Percentiles rank a stretch among this genome's conserved stretches.
These are phyloP conservation scores for Orientallactaga bullata DNA, from an alignment of 2,113 vertebrate genomes.

Conservation along the genomic window DNA sequence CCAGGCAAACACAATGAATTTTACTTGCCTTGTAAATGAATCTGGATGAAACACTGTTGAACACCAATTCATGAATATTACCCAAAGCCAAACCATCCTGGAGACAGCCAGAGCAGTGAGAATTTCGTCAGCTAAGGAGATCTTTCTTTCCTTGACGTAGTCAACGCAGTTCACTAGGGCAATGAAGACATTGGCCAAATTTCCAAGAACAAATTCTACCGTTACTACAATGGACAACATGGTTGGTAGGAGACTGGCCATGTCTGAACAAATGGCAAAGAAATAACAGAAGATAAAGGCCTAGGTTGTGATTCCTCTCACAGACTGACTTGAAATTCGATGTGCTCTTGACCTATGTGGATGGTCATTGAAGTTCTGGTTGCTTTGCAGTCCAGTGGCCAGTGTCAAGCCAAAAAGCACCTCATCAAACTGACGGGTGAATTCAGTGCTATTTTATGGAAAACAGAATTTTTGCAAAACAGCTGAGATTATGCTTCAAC, in stretches of 20 bases:
- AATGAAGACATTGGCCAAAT: background rate
- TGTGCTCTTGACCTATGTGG: background rate
- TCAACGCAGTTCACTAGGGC: background rate
- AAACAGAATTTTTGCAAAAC: background rate
- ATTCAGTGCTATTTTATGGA: background rate
- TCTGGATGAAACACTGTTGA: background rate
- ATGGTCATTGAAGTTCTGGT: background rate
- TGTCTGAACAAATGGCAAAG: background rate
- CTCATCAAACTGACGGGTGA: background rate
- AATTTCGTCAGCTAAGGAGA: background rate
- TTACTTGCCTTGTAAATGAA: background rate
- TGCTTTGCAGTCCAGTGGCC: background rate
- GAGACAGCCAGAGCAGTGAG: background rate
- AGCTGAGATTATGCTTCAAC: background rate
- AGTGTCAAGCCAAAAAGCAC: background rate
- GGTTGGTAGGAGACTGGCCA: rapidly evolving
- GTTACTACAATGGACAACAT: background rate
- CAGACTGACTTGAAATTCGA: background rate
- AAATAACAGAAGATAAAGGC: background rate
- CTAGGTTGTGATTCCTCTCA: background rate
- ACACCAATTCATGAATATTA: background rate
- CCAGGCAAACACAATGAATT: background rate
- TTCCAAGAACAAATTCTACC: background rate
- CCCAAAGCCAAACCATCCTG: background rate
- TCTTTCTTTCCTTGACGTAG: background rate